phyloP scores from a whole-genome alignment of 1,140 invertebrate genomes.

The Atta texana region DNA sequence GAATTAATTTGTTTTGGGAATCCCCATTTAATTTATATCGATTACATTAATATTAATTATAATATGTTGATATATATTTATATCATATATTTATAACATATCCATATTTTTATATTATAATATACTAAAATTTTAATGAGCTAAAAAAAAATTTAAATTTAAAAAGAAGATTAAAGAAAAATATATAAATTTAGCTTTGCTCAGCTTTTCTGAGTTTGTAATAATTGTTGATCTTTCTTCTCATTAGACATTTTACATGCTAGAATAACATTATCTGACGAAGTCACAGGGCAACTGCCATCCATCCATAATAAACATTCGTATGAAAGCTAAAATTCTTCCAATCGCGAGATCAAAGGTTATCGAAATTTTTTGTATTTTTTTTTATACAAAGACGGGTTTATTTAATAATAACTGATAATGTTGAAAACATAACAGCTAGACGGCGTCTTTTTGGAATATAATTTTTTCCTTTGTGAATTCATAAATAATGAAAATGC shows the following conservation, averaged over 20 bases:
- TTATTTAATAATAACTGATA: slow-evolving; percentile 17
- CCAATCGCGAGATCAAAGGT: neutral
- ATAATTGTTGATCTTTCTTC: slow-evolving; percentile 4
- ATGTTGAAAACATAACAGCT: neutral
- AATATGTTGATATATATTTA: neutral
- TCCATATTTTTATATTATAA: neutral
- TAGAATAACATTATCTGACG: slow-evolving; percentile 28
- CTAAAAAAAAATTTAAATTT: neutral
- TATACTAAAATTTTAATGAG: neutral
- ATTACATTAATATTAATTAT: neutral
- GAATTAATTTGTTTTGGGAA: neutral
- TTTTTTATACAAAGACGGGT: neutral
- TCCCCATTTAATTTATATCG: neutral
- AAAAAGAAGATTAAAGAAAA: neutral
- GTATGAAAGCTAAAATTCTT: neutral
- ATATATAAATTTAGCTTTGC: neutral
- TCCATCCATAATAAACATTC: slow-evolving; percentile 7
- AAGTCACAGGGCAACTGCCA: neutral
- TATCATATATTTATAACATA: neutral
- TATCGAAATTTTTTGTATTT: slow-evolving; percentile 24
- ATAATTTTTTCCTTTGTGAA: slow-evolving; percentile 20
- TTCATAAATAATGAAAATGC: neutral
- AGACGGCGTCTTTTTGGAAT: neutral
- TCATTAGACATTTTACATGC: neutral
- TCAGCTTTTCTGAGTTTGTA: neutral